Evolutionary conservation across 2,888 invertebrate species (phyloP).

Genomic region (Drosophila rubida): DNA sequence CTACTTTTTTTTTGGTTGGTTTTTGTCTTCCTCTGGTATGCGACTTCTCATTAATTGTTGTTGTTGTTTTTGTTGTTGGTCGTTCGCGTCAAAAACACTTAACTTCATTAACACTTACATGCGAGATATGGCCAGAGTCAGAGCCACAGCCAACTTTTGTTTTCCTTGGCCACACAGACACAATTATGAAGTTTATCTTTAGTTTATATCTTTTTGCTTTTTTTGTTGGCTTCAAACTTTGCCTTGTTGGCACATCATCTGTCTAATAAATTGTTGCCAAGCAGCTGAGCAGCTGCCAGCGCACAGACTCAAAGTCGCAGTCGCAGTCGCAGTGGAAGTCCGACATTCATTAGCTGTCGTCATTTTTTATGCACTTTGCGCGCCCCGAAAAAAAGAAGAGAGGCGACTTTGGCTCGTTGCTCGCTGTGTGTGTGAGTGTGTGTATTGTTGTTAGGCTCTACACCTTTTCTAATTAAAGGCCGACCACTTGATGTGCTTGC

Average conservation of each 20-base stretch:
- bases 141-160: conserved; percentile 47
- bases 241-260: conserved; percentile 69
- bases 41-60: conserved; percentile 74
- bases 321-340: conserved; percentile 11
- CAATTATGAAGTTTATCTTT: conserved; percentile 78
- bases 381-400: conserved; percentile 15
- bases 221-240: conserved; percentile 43
- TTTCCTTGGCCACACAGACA: conserved; percentile 67
- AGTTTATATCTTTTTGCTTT: conserved; percentile 56
- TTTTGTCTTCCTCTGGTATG: conserved; percentile 49
- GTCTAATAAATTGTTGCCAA: conserved; percentile 69
- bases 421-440: not conserved
- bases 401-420: conserved; percentile 23
- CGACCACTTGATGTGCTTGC: conserved; percentile 60
- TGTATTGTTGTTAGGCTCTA: conserved; percentile 46
- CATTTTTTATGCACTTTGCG: conserved; percentile 49
- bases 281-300: conserved; percentile 24
- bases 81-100: conserved; percentile 74
- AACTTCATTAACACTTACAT: conserved; percentile 80
- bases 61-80: conserved; percentile 46
- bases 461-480: conserved; percentile 73
- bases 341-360: conserved; percentile 60
- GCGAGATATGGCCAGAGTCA: conserved; percentile 63
- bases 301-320: conserved; percentile 13
- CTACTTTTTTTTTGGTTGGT: conserved; percentile 32